These are phyloP conservation scores for Chelonus formosanus DNA, from an alignment of 2,888 invertebrate species.

Conservation along the genomic window DNA sequence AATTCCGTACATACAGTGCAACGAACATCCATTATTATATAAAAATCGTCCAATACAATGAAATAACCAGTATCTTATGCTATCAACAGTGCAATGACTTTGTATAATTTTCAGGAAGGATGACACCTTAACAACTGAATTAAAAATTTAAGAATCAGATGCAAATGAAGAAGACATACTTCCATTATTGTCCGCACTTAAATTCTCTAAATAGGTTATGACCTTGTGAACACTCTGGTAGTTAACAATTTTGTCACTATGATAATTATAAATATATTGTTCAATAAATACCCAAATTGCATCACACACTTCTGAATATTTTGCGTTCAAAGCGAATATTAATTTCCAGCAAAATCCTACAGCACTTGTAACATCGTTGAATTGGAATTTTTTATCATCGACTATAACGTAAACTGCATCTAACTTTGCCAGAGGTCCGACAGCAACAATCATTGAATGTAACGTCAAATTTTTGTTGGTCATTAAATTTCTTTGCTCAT, in stretches of 20 bases:
- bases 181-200: no score
- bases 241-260: no score
- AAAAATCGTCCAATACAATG: no score
- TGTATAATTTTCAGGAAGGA: background rate
- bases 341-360: conserved; percentile 25
- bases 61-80: background rate
- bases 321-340: conserved; percentile 20
- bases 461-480: conserved; percentile 2
- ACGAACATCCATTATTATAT: background rate
- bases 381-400: conserved; percentile 21
- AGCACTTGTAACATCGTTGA: conserved; percentile 14
- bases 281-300: conserved; percentile 20
- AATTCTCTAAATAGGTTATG: no score
- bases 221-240: no score
- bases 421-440: conserved; percentile 14
- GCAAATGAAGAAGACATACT: no score
- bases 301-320: conserved; percentile 14
- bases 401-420: conserved; percentile 18
- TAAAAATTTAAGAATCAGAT: no score
- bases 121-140: background rate
- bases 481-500: background rate
- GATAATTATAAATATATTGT: background rate
- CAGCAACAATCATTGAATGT: conserved; percentile 20
- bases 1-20: background rate
- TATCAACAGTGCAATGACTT: background rate